Conservation (phyloP, 2,113 vertebrate genomes). For the Tupaia chinensis region DNA sequence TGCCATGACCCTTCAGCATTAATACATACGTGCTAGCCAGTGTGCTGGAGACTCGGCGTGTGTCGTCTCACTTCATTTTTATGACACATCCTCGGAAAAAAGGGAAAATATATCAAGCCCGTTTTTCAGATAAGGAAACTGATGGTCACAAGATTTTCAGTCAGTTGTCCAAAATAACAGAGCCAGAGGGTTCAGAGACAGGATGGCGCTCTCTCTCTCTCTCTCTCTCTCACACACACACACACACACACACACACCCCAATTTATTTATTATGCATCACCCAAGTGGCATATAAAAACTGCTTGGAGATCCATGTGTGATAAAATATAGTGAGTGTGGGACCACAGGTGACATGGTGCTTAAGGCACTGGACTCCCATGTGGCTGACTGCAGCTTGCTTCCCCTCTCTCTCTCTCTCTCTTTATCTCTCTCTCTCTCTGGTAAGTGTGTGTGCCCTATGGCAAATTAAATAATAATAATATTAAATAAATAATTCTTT, state of each 20-base stretch:
- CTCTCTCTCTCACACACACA: not conserved
- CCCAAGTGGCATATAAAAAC: conserved; percentile 2
- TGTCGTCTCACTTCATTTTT: conserved; percentile 33
- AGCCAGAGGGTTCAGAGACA: not conserved
- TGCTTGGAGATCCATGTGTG: not conserved
- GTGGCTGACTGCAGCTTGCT: too few species aligned
- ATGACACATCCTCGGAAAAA: not conserved
- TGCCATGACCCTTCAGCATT: not conserved
- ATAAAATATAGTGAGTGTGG: not conserved
- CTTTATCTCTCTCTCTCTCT: too few species aligned
- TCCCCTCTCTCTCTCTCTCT: too few species aligned
- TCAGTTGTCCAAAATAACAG: not conserved
- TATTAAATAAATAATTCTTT: too few species aligned
- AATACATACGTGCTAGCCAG: not conserved
- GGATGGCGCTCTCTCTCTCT: not conserved
- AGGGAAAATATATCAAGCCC: not conserved
- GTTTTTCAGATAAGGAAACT: conserved; percentile 9
- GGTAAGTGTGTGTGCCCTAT: too few species aligned
- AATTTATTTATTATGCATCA: not conserved
- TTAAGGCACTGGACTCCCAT: too few species aligned
- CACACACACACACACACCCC: not conserved
- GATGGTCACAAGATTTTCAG: not conserved
- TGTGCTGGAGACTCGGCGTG: not conserved
- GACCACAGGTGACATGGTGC: too few species aligned
- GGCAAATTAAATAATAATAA: too few species aligned